phyloP scores from a whole-genome alignment of 2,888 invertebrate species.

The Microplitis deprimator region DNA sequence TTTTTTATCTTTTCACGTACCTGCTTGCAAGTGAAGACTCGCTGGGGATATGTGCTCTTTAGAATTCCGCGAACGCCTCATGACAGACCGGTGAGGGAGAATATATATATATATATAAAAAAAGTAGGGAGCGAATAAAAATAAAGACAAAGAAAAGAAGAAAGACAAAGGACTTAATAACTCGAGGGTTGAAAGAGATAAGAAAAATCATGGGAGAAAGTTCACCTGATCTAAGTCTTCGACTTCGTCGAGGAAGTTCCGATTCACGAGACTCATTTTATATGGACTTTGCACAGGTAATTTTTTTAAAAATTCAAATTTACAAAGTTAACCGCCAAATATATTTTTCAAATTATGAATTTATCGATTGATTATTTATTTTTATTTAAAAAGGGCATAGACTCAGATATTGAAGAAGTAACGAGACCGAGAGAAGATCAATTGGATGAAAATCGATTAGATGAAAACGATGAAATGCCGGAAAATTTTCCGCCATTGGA shows the following conservation, averaged over 20 bases:
- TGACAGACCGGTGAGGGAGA: slow-evolving; percentile 60
- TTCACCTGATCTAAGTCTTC: slow-evolving; percentile 88
- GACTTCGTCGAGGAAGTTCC: slow-evolving; percentile 87
- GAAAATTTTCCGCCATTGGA: slow-evolving; percentile 61
- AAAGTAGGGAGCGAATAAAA: slow-evolving; percentile 37
- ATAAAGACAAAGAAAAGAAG: neutral
- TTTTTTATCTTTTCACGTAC: slow-evolving; percentile 36
- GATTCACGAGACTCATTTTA: slow-evolving; percentile 91
- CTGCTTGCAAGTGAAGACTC: slow-evolving; percentile 42
- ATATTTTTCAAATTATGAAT: no score
- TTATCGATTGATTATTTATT: neutral
- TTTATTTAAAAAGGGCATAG: slow-evolving; percentile 78
- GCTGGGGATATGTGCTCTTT: slow-evolving; percentile 56
- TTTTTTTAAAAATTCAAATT: slow-evolving; percentile 36
- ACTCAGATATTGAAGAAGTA: slow-evolving; percentile 91
- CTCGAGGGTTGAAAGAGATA: slow-evolving; percentile 33
- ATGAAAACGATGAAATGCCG: slow-evolving; percentile 43
- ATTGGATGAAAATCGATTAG: slow-evolving; percentile 63
- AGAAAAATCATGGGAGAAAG: slow-evolving; percentile 78
- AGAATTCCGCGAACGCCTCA: slow-evolving; percentile 61
- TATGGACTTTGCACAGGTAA: slow-evolving; percentile 86
- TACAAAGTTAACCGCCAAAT: no score
- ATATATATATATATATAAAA: slow-evolving; percentile 36
- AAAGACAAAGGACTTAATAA: slow-evolving; percentile 25
- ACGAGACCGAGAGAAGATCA: slow-evolving; percentile 77